Evolutionary conservation across 2,888 invertebrate species (phyloP).

Genomic region (Synergus laeviventris): DNA sequence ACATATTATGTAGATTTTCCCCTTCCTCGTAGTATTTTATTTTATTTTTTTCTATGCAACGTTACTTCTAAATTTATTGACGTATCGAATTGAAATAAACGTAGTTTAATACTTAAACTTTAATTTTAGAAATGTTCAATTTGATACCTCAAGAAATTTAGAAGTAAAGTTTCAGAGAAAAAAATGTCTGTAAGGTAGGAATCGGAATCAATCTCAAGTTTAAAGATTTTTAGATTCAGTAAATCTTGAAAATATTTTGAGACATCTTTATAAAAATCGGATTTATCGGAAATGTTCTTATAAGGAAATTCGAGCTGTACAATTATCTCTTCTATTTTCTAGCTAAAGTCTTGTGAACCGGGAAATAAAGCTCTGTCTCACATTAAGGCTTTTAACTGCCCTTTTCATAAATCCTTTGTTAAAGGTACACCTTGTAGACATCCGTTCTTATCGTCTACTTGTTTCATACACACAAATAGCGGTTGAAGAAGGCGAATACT

Average conservation of each 20-base stretch:
- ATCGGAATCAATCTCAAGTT: no score
- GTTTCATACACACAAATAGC: constrained; percentile 3
- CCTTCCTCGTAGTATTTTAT: no score
- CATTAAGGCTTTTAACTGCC: background rate
- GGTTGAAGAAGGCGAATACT: constrained; percentile 42
- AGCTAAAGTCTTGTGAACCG: background rate
- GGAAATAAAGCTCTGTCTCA: background rate
- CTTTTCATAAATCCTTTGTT: constrained; percentile 16
- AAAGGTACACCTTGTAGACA: constrained; percentile 12
- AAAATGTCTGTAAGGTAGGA: no score
- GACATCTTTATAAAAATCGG: background rate
- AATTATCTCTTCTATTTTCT: background rate
- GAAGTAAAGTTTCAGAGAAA: no score
- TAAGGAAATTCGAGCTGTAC: background rate
- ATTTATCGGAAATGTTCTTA: background rate
- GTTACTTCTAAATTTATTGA: no score
- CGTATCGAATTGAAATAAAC: no score
- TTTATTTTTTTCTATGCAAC: no score
- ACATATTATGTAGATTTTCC: background rate
- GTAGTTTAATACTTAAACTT: no score
- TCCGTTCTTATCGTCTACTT: background rate
- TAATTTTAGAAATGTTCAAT: no score
- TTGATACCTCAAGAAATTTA: no score
- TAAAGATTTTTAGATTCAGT: background rate
- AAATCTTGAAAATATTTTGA: background rate